Percentiles rank a stretch among this genome's conserved stretches.
phyloP scores from a whole-genome alignment of 2,113 vertebrate species.

The Isichthys henryi region DNA sequence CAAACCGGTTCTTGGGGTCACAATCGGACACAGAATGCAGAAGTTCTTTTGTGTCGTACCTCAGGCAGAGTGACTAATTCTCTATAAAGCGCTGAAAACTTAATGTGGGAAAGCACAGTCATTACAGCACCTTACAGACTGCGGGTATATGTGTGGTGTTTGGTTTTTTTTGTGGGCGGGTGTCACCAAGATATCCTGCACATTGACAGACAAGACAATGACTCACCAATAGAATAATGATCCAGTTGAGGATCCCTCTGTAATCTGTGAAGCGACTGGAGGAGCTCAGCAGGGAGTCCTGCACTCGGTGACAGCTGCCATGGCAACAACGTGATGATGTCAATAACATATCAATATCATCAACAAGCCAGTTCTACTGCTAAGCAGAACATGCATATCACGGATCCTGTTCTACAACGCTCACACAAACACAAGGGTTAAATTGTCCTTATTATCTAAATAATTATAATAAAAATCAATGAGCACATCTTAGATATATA shows the following conservation, averaged over 20 bases:
- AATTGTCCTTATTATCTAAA: background rate
- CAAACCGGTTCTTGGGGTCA: background rate
- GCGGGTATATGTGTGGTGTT: background rate
- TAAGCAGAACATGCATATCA: background rate
- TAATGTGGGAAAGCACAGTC: background rate
- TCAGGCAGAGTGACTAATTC: background rate
- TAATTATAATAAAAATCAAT: background rate
- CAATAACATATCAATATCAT: background rate
- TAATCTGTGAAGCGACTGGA: constrained; percentile 51
- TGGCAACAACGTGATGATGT: background rate
- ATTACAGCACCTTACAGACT: background rate
- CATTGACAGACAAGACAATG: background rate
- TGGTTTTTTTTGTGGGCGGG: background rate
- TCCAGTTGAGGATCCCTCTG: constrained; percentile 55
- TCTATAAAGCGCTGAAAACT: background rate
- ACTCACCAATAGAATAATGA: constrained; percentile 52
- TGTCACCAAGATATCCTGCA: background rate
- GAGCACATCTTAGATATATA: background rate
- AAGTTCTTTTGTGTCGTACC: background rate
- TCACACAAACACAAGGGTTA: background rate
- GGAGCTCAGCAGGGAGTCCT: constrained; percentile 53
- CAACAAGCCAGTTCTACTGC: background rate
- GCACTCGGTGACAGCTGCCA: constrained; percentile 46
- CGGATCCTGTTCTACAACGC: background rate
- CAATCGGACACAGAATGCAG: background rate